Evolutionary conservation across 2,888 invertebrate species (phyloP).

Genomic region (Monopis laevigella): DNA sequence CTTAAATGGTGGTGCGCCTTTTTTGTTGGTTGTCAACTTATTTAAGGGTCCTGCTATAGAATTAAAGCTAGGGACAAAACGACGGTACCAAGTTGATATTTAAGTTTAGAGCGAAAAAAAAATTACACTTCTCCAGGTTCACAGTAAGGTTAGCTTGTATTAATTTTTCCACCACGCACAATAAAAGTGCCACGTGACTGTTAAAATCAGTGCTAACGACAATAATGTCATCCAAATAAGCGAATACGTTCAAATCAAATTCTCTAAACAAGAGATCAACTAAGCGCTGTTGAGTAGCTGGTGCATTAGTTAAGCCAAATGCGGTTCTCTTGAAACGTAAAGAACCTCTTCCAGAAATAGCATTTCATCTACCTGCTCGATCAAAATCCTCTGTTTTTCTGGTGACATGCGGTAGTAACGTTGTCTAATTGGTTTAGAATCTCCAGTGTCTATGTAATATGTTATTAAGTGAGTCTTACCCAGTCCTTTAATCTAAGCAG

Average conservation of each 20-base stretch:
- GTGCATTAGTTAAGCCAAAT: slow-evolving; percentile 21
- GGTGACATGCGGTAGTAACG: slow-evolving; percentile 23
- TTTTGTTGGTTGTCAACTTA: slow-evolving; percentile 20
- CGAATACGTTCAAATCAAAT: slow-evolving; percentile 20
- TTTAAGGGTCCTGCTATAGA: slow-evolving; percentile 22
- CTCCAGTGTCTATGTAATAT: slow-evolving; percentile 23
- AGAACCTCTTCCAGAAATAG: slow-evolving; percentile 14
- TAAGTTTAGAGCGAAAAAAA: too few relatives aligned
- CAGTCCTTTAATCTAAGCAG: slow-evolving; percentile 17
- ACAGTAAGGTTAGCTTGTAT: slow-evolving; percentile 19
- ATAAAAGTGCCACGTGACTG: slow-evolving; percentile 20
- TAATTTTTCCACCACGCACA: slow-evolving; percentile 19
- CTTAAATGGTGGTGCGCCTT: slow-evolving; percentile 18
- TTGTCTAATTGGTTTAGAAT: slow-evolving; percentile 22
- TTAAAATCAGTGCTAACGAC: slow-evolving; percentile 19
- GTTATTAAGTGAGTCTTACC: slow-evolving; percentile 20
- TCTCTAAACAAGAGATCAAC: slow-evolving; percentile 21
- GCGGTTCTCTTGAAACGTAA: slow-evolving; percentile 5
- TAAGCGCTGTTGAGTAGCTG: slow-evolving; percentile 23
- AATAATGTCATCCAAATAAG: slow-evolving; percentile 22
- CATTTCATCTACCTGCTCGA: slow-evolving; percentile 23
- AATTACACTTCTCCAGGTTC: slow-evolving; percentile 17
- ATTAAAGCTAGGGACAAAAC: slow-evolving; percentile 22
- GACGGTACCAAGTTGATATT: slow-evolving; percentile 22
- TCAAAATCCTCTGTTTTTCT: slow-evolving; percentile 20